phyloP scores from a whole-genome alignment of 1,140 invertebrate genomes.

The Lutraria rhynchaena region DNA sequence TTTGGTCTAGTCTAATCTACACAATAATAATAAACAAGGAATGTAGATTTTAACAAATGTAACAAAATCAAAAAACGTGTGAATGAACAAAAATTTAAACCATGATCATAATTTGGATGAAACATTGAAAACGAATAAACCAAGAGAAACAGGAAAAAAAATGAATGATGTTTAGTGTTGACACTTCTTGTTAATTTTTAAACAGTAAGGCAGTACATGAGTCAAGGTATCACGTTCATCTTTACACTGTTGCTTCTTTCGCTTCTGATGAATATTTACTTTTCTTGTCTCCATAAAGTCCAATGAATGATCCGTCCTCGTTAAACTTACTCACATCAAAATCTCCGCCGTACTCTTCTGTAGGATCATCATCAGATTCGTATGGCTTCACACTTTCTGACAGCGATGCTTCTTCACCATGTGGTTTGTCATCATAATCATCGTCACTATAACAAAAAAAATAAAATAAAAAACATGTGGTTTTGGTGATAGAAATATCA shows the following conservation, averaged over 20 bases:
- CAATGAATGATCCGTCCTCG: constrained; percentile 79
- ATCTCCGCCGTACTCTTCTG: constrained; percentile 71
- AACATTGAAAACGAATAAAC: too few species aligned
- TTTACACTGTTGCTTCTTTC: constrained; percentile 52
- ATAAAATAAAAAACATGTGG: too few species aligned
- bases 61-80: too few species aligned
- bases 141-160: too few species aligned
- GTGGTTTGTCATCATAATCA: constrained; percentile 66
- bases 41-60: too few species aligned
- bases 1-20: too few species aligned
- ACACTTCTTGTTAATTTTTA: too few species aligned
- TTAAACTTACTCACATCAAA: constrained; percentile 75
- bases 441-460: constrained; percentile 27
- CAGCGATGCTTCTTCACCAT: constrained; percentile 63
- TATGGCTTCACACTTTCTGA: constrained; percentile 59
- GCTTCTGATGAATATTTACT: constrained; percentile 52
- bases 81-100: too few species aligned
- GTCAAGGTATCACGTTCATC: background rate
- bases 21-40: too few species aligned
- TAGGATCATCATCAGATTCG: constrained; percentile 60
- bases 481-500: too few species aligned
- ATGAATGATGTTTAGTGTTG: too few species aligned
- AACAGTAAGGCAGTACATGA: constrained; percentile 11
- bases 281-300: constrained; percentile 72
- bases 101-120: too few species aligned